Base-by-base conservation (phyloP, 2,113 vertebrate genomes). In the Sinocyclocheilus maitianheensis region DNA sequence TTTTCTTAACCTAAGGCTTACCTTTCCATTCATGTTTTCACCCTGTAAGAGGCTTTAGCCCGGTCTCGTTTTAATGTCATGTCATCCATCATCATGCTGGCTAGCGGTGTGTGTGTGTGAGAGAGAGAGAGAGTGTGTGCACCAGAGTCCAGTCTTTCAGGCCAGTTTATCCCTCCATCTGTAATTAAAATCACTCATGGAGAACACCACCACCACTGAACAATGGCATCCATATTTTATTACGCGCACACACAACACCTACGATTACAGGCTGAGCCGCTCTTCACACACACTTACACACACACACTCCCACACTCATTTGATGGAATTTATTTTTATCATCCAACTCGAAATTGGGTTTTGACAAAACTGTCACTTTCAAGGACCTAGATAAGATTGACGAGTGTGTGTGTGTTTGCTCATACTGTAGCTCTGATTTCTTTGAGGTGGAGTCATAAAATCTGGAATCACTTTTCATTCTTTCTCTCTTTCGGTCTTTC, bases 101-200 rank as follows among this genome's bases (percentile, higher is more conserved):
- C 58, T 51, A 62, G n/a, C 14, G 0, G 65, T 30, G 63, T 69
- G 60, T 3, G 16, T 26, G 84, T 62, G 65, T 46, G 62, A 43
- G 46, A 40, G 71, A 30, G 58, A 12, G 58, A 6, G 60, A 5
- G 46, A 55, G 71, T 40, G 58, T 11, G 46, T 10, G 60, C 8
- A 7, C 26, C 43, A 6, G 63, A 62, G 67, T 87, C 46, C 69
- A 82, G 83, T 55, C 75, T 85, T 63, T 55, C 75, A 72, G 65
- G 58, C 74, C 75, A 40, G 81, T 84, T 84, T 81, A 89, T 88
- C 58, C 86, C 84, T 84, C 76, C 34, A 85, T 89, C 88, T 91
- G 87, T 89, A 91, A 91, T 91, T 91, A 90, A 91, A 91, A 65
- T 85, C 83, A 91, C 69, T 86, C 85, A 87, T 86, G 78, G 43